phyloP scores from a whole-genome alignment of 2,797 vertebrate genomes.

The Halcyon leucocephala region DNA sequence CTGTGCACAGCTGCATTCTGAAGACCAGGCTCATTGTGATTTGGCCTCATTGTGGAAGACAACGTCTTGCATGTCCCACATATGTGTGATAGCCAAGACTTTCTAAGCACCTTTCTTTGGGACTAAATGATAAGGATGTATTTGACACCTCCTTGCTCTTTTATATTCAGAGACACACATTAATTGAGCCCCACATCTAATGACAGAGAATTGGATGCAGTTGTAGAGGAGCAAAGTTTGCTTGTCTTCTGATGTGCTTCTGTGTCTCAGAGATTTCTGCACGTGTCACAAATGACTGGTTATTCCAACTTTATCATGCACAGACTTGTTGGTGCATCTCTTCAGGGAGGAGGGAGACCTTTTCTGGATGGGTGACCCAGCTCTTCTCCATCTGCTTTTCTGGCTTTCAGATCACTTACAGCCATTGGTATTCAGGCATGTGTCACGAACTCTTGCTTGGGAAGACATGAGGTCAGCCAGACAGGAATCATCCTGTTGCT shows the following conservation, averaged over 20 bases:
- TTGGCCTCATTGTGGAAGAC: background rate
- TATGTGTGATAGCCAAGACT: background rate
- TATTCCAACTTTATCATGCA: background rate
- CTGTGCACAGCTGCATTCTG: background rate
- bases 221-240: background rate
- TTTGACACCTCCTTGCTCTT: background rate
- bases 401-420: background rate
- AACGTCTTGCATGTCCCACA: background rate
- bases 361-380: background rate
- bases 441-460: background rate
- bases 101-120: background rate
- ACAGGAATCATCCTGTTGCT: background rate
- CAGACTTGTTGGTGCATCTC: background rate
- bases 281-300: background rate
- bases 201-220: background rate
- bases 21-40: rapidly evolving
- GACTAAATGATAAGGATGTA: background rate
- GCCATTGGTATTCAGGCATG: background rate
- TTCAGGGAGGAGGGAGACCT: background rate
- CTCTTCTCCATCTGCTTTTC: background rate
- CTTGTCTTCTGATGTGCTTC: background rate
- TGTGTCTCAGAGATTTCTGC: background rate
- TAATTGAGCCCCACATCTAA: background rate
- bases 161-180: background rate
- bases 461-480: background rate